Conservation (phyloP, 2,888 invertebrate genomes). For the Acleris laterana region DNA sequence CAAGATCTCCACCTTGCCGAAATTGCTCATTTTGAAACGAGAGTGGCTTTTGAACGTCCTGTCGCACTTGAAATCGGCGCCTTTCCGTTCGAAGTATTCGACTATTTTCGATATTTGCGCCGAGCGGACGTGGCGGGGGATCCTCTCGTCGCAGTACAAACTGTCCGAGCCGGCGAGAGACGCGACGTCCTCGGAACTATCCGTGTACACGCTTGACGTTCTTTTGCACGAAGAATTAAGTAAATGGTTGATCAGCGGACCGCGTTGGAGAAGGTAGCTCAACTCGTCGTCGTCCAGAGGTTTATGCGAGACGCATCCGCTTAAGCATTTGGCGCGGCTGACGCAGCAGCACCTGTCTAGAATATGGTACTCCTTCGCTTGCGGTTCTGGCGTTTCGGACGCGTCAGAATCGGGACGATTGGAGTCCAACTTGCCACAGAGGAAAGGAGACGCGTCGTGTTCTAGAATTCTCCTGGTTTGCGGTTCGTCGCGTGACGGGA, state of each 20-base stretch:
- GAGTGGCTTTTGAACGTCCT: slow-evolving; percentile 64
- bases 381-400: slow-evolving; percentile 43
- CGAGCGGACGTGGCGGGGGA: slow-evolving; percentile 84
- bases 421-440: slow-evolving; percentile 55
- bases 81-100: slow-evolving; percentile 94
- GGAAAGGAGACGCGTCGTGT: slow-evolving; percentile 51
- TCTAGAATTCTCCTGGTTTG: slow-evolving; percentile 27
- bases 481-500: slow-evolving; percentile 38
- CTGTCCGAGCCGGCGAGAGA: slow-evolving; percentile 91
- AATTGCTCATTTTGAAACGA: slow-evolving; percentile 49
- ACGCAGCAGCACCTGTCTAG: slow-evolving; percentile 69
- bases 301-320: slow-evolving; percentile 53
- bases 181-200: slow-evolving; percentile 93
- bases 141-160: slow-evolving; percentile 87
- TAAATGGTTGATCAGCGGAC: slow-evolving; percentile 72
- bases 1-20: slow-evolving; percentile 47
- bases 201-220: slow-evolving; percentile 93
- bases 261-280: slow-evolving; percentile 67
- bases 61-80: slow-evolving; percentile 82
- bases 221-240: slow-evolving; percentile 82
- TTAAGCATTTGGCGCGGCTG: slow-evolving; percentile 57
- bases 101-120: slow-evolving; percentile 93
- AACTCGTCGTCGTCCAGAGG: slow-evolving; percentile 72
- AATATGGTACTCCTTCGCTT: slow-evolving; percentile 60
- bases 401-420: slow-evolving; percentile 46